These are phyloP conservation scores for Antheraea pernyi DNA, from an alignment of 1,140 invertebrate species.

Conservation along the genomic window DNA sequence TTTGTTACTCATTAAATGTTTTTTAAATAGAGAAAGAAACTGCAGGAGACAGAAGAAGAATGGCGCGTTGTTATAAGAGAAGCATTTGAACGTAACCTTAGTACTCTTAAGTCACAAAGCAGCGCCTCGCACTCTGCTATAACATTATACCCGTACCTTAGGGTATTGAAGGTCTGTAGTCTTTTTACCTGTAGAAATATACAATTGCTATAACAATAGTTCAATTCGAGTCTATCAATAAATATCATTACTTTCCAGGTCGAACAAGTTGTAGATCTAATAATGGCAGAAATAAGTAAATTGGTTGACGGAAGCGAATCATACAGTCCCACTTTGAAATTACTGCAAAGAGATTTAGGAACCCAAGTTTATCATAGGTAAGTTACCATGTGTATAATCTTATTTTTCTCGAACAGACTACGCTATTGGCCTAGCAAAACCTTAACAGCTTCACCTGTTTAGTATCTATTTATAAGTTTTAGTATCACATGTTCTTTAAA, in stretches of 20 bases:
- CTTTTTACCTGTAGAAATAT: neutral
- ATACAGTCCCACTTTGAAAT: conserved; percentile 85
- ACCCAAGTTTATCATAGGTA: conserved; percentile 83
- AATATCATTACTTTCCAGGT: conserved; percentile 39
- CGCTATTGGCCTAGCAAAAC: no score
- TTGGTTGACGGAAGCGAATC: conserved; percentile 88
- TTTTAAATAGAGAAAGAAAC: conserved; percentile 74
- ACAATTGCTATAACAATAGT: no score
- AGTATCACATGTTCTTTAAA: no score
- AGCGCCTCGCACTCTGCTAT: conserved; percentile 73
- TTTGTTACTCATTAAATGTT: neutral
- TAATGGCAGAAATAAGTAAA: conserved; percentile 84
- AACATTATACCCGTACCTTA: conserved; percentile 88
- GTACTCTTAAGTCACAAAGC: conserved; percentile 78
- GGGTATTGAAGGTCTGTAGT: conserved; percentile 78
- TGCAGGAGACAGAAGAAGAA: conserved; percentile 81
- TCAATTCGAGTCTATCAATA: neutral
- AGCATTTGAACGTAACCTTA: conserved; percentile 85
- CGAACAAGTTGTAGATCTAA: conserved; percentile 84
- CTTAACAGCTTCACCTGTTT: no score
- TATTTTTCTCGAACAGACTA: no score
- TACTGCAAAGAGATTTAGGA: conserved; percentile 85
- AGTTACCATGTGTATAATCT: no score
- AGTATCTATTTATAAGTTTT: no score
- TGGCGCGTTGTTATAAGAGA: conserved; percentile 83